Conservation (phyloP, 2,888 invertebrate species). For the Orthonevra nobilis region DNA sequence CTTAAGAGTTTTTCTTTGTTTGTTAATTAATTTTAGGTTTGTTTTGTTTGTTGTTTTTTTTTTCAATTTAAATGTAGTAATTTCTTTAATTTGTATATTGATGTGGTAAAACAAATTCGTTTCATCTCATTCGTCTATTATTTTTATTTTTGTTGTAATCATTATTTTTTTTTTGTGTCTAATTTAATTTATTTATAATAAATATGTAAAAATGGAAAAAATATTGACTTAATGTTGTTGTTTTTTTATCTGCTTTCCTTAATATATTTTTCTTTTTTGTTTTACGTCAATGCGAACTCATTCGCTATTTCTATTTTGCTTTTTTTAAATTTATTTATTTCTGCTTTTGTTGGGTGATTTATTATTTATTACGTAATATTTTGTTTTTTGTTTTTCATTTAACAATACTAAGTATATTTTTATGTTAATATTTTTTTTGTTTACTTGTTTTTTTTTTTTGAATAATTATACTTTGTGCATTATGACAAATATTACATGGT, state of each 20-base stretch:
- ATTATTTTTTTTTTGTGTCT: constrained; percentile 30
- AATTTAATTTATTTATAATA: constrained; percentile 46
- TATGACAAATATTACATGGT: constrained; percentile 73
- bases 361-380: constrained; percentile 63
- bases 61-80: constrained; percentile 5
- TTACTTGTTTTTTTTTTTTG: constrained; percentile 54
- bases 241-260: too few relatives aligned
- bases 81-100: constrained; percentile 39
- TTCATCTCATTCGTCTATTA: constrained; percentile 26
- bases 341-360: constrained; percentile 33
- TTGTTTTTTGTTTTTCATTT: constrained; percentile 56
- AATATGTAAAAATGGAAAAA: constrained; percentile 52
- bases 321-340: constrained; percentile 22
- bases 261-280: constrained; percentile 5
- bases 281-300: constrained; percentile 31
- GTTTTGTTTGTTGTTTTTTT: constrained; percentile 25
- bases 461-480: constrained; percentile 72
- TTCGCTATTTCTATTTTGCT: constrained; percentile 12
- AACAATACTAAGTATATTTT: constrained; percentile 68
- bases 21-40: too few relatives aligned
- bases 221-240: constrained; percentile 34
- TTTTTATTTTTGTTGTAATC: constrained; percentile 3
- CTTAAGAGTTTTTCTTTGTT: constrained; percentile 55
- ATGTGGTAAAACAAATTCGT: constrained; percentile 65
- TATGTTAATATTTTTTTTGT: constrained; percentile 56